A percentile compares a stretch with the other conserved stretches of the same genome.
Conservation (phyloP, 2,797 vertebrate species). For the Mallotus villosus region DNA sequence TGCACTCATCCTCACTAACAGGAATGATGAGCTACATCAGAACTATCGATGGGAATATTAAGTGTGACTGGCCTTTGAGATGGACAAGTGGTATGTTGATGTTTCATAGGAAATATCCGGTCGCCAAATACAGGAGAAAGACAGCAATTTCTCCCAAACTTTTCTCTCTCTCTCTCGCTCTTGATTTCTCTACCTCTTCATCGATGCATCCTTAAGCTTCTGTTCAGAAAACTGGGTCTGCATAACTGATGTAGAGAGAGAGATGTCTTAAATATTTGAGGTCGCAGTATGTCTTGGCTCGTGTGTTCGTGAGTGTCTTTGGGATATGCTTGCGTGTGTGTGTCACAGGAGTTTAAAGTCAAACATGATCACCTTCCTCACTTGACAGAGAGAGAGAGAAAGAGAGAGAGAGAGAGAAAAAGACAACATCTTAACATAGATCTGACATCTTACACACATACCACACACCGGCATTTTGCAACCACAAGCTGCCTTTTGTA, state of each 20-base stretch:
- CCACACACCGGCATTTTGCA: background rate
- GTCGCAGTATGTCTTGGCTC: constrained; percentile 22
- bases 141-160: background rate
- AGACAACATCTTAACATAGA: background rate
- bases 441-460: background rate
- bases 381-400: background rate
- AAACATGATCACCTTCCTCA: background rate
- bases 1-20: background rate
- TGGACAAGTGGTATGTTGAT: too few relatives aligned
- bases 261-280: constrained; percentile 30
- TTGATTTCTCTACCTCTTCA: background rate
- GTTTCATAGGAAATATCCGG: too few relatives aligned
- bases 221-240: background rate
- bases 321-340: constrained; percentile 26
- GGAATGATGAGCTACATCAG: too few relatives aligned
- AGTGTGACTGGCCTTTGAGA: too few relatives aligned
- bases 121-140: background rate
- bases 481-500: background rate
- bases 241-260: constrained; percentile 19
- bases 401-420: background rate
- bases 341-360: background rate
- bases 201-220: constrained; percentile 3
- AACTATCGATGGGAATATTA: background rate
- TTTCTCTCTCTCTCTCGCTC: too few relatives aligned
- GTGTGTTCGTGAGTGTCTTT: constrained; percentile 16